A percentile compares a stretch with the other conserved stretches of the same genome.
Evolutionary conservation across 2,888 invertebrate genomes (phyloP).

Genomic region (Ectemnius lituratus): DNA sequence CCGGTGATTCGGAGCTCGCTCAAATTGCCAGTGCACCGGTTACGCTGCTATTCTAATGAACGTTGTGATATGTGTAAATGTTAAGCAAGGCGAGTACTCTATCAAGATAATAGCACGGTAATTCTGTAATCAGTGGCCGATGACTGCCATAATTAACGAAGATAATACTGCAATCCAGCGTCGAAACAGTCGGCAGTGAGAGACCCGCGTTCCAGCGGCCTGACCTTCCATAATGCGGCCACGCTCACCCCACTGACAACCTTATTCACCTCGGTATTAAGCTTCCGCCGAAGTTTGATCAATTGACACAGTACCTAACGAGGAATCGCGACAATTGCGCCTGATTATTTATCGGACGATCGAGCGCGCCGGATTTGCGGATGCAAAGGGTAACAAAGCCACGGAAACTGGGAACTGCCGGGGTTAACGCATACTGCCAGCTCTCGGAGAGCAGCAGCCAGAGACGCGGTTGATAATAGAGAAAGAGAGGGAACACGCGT

Average conservation of each 20-base stretch:
- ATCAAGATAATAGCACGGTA: slow-evolving; percentile 47
- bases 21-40: slow-evolving; percentile 34
- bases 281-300: not conserved
- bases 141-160: slow-evolving; percentile 44
- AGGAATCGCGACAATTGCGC: not conserved
- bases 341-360: slow-evolving; percentile 1
- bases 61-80: slow-evolving; percentile 55
- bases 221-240: slow-evolving; percentile 31
- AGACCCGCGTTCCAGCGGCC: slow-evolving; percentile 8
- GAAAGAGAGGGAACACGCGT: no score
- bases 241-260: slow-evolving; percentile 19
- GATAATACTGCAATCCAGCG: slow-evolving; percentile 38
- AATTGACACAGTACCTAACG: not conserved
- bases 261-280: slow-evolving; percentile 28
- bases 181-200: not conserved
- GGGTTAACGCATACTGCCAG: not conserved
- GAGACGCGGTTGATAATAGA: no score
- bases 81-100: slow-evolving; percentile 36
- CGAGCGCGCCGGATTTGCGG: not conserved
- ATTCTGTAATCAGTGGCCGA: slow-evolving; percentile 50
- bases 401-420: not conserved
- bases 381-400: not conserved
- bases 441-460: not conserved
- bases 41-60: slow-evolving; percentile 39
- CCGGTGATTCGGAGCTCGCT: slow-evolving; percentile 17